Conservation (phyloP, 2,113 vertebrate genomes). For the Atrichornis clamosus region DNA sequence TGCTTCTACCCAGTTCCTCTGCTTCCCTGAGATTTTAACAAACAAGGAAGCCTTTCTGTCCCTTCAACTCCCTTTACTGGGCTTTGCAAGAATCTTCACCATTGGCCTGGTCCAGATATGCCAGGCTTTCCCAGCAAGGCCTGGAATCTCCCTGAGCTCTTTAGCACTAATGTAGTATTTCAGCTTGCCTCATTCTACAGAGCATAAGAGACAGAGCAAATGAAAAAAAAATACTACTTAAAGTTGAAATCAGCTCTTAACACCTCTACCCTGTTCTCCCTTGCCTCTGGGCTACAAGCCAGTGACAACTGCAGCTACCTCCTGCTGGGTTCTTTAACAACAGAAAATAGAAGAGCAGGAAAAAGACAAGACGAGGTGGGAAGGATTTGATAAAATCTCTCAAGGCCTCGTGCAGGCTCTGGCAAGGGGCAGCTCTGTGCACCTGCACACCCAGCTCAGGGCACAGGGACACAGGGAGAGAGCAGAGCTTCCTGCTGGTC, state of each 20-base stretch:
- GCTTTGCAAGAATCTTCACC: background rate
- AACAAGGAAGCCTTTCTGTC: background rate
- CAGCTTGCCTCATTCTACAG: background rate
- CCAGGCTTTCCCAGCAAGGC: background rate
- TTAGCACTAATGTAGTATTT: background rate
- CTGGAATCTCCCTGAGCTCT: background rate
- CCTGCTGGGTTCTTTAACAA: background rate
- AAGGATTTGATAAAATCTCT: background rate
- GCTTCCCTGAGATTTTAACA: background rate
- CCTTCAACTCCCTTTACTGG: background rate
- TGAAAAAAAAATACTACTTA: background rate
- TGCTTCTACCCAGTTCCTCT: background rate
- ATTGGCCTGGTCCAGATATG: background rate
- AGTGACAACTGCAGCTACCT: background rate
- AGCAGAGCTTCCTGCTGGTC: background rate
- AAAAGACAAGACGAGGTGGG: constrained; percentile 46
- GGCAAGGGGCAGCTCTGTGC: background rate
- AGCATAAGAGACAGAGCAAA: background rate
- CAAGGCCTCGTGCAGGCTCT: background rate
- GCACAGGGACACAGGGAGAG: rapidly evolving
- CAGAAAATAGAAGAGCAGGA: constrained; percentile 17
- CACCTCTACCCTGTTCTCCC: background rate
- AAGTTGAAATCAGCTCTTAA: background rate
- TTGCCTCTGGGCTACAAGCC: constrained; percentile 13
- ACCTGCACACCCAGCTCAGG: background rate